Evolutionary conservation across 2,888 invertebrate genomes (phyloP), one percentile per base, ranked within the genome.

Genomic region (Polydrusus pterygomalis): DNA sequence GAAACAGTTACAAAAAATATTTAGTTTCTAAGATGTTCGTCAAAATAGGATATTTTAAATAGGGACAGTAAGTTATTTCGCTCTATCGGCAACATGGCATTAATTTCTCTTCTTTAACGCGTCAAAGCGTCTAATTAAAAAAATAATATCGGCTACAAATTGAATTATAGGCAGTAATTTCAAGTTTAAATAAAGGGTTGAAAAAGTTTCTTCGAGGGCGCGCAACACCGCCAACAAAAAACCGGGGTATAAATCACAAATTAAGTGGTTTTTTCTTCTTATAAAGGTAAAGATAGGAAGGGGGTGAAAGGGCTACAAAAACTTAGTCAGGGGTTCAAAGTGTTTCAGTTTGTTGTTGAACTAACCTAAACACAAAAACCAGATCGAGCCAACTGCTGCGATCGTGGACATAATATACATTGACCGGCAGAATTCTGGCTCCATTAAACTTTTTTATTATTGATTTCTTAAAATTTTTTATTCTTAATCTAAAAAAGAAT

Each of bases 111-210:
- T 40, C 58, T 70, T 17, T 10, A 13, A 63, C 68, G 86, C 84
- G 86, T 85, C 85, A 86, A 86, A 84, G 84, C 84, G 85, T 83
- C 86, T 87, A 87, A 87, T 87, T 87, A 87, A 87, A 87, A 87
- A 87, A 86, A 86, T 85, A 86, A 86, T 86, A 87, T 87, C 87
- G 86, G 86, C 85, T 86, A 86, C 86, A 86, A 87, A 87, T 87
- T 87, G 87, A 87, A 86, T 87, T 87, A 87, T 87, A 69, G 84
- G 83, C 84, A 82, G 87, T 85, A 87, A 87, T 87, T 87, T 87
- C 83, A 83, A 86, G 83, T 84, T 86, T 83, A 86, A 86, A 86
- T 85, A 86, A 85, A 86, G 85, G 85, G 85, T 83, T 83, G 80
- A 81, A 77, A 72, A 78, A 76, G 76, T 78, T 77, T 74, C 54